Percentiles rank a stretch among this genome's conserved stretches.
Evolutionary conservation across 2,113 vertebrate genomes (phyloP).

Genomic region (Seriola rivoliana): DNA sequence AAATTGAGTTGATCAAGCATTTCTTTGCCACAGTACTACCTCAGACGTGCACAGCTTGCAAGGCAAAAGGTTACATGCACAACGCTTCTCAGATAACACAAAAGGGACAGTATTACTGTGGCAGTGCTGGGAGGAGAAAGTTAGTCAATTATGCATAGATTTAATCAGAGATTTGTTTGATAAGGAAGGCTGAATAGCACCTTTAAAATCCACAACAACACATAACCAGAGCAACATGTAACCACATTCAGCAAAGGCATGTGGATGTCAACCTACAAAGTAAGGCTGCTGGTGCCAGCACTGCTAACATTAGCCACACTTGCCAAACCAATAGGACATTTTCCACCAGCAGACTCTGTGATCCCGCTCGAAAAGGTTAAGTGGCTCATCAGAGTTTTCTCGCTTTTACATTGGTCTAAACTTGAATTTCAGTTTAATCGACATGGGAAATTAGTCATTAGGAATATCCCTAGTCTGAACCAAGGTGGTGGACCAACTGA

Average conservation of each 20-base stretch:
- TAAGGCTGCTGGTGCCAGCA: too few species aligned
- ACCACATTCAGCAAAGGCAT: too few species aligned
- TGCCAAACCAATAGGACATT: too few species aligned
- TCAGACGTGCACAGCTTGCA: constrained; percentile 44
- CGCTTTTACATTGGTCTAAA: too few species aligned
- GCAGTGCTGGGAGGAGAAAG: background rate
- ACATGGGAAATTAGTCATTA: too few species aligned
- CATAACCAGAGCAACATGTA: too few species aligned
- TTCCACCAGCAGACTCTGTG: too few species aligned
- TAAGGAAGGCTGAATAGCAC: background rate
- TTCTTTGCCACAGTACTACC: constrained; percentile 28
- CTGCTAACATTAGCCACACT: too few species aligned
- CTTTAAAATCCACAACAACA: constrained; percentile 8
- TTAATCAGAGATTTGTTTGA: background rate
- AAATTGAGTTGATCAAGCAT: constrained; percentile 60
- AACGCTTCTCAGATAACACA: constrained; percentile 4
- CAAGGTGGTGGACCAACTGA: background rate
- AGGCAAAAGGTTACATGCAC: constrained; percentile 5
- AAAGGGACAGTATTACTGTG: background rate
- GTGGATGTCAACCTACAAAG: too few species aligned
- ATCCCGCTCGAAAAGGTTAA: too few species aligned
- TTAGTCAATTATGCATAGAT: background rate
- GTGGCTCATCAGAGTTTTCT: too few species aligned
- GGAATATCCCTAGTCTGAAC: background rate
- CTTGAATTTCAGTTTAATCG: too few species aligned